Evolutionary conservation across 2,888 invertebrate genomes (phyloP), one percentile per base, ranked within the genome.

Genomic region (Xestobium rufovillosum): DNA sequence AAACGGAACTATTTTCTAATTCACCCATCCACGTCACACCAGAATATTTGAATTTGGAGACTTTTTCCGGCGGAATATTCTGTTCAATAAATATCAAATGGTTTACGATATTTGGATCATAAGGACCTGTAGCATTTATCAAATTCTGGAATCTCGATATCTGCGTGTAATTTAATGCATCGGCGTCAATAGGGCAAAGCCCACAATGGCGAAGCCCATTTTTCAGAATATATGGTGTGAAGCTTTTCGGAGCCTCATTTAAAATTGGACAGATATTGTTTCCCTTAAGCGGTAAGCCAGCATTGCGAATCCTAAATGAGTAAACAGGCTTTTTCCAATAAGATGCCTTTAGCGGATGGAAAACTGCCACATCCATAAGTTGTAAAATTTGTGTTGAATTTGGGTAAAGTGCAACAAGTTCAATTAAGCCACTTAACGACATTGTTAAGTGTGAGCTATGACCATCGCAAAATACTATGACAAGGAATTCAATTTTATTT

Each of bases 401-500:
- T n/a, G n/a, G n/a, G n/a, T n/a, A n/a, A n/a, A n/a, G n/a, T n/a
- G n/a, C n/a, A n/a, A n/a, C n/a, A n/a, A n/a, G n/a, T n/a, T n/a
- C n/a, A n/a, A n/a, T n/a, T n/a, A n/a, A n/a, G n/a, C n/a, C n/a
- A n/a, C n/a, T n/a, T n/a, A n/a, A n/a, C n/a, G n/a, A n/a, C n/a
- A n/a, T n/a, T n/a, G n/a, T n/a, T n/a, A n/a, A n/a, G n/a, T n/a
- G n/a, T n/a, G n/a, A n/a, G n/a, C n/a, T n/a, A n/a, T n/a, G n/a
- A n/a, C n/a, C n/a, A 19, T 19, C 23, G 23, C 23, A 19, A 19
- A 19, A 19, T n/a, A 19, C 23, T 8, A 19, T n/a, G 6, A 19
- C 23, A 19, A 19, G 23, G n/a, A 19, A 19, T 19, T 19, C n/a
- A n/a, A 19, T 19, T 19, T 19, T 19, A 19, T 19, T 19, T 19